These are phyloP conservation scores for Coregonus suidteri DNA, from an alignment of 2,797 vertebrate species.

Conservation along the genomic window DNA sequence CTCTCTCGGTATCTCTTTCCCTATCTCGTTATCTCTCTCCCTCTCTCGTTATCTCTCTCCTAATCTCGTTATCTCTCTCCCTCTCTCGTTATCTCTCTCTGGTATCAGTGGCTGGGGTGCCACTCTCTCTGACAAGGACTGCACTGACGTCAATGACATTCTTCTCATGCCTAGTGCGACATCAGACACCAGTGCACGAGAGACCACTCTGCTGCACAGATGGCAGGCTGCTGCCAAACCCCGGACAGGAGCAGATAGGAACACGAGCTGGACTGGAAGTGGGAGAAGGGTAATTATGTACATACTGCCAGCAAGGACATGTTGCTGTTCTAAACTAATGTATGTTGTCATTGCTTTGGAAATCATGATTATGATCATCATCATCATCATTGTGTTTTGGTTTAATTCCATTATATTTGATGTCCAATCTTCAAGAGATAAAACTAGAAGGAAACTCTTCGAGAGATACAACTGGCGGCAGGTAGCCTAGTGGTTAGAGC, in stretches of 20 bases:
- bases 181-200: conserved; percentile 90
- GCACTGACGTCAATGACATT: conserved; percentile 97
- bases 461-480: too few relatives aligned
- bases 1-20: neutral
- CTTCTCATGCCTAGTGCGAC: conserved; percentile 94
- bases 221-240: conserved; percentile 74
- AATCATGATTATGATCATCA: neutral
- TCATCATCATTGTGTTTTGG: neutral
- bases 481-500: too few relatives aligned
- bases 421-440: too few relatives aligned
- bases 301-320: neutral
- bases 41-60: conserved; percentile 25
- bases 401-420: too few relatives aligned
- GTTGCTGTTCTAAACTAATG: neutral
- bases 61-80: conserved; percentile 56
- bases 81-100: conserved; percentile 12
- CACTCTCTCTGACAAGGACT: conserved; percentile 89
- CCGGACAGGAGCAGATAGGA: conserved; percentile 72
- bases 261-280: neutral
- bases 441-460: too few relatives aligned
- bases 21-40: conserved; percentile 12
- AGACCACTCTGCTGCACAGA: conserved; percentile 85
- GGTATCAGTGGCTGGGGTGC: conserved; percentile 84
- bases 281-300: neutral
- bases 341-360: neutral